Evolutionary conservation across 2,888 invertebrate genomes (phyloP).

Genomic region (Heliconius hortense): DNA sequence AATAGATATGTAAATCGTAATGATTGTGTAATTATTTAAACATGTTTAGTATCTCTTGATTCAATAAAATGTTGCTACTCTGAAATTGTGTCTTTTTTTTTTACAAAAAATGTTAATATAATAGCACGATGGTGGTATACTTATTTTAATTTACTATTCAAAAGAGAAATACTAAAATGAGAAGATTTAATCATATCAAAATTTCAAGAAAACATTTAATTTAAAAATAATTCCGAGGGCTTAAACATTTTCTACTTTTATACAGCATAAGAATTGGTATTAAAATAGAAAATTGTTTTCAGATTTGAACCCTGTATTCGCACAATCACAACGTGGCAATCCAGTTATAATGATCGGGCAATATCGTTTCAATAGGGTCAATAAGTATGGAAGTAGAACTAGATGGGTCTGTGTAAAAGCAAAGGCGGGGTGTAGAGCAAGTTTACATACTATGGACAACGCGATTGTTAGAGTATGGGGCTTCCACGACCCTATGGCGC

Average conservation of each 20-base stretch:
- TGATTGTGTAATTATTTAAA: conserved; percentile 6
- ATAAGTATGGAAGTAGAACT: conserved; percentile 71
- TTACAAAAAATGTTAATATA: neutral
- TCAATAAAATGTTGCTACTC: conserved; percentile 28
- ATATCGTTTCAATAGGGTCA: conserved; percentile 75
- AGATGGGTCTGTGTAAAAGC: conserved; percentile 78
- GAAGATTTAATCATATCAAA: too few species aligned
- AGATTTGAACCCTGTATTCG: conserved; percentile 76
- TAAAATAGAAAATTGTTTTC: conserved; percentile 54
- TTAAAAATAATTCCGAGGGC: neutral
- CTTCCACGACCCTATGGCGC: conserved; percentile 72
- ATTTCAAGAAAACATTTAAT: neutral
- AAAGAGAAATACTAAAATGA: neutral
- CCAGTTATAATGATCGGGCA: conserved; percentile 78
- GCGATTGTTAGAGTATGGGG: conserved; percentile 77
- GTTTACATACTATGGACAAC: conserved; percentile 74
- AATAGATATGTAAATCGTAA: conserved; percentile 1
- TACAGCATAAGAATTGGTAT: conserved; percentile 36
- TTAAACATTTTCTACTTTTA: conserved; percentile 9
- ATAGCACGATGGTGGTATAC: neutral
- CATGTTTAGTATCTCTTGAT: conserved; percentile 10
- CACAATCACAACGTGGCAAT: conserved; percentile 74
- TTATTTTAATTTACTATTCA: neutral
- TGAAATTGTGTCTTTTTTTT: conserved; percentile 6
- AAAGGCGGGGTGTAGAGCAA: conserved; percentile 74